Base-by-base conservation (phyloP, 1,140 invertebrate species). In the Lepidurus packardi region DNA sequence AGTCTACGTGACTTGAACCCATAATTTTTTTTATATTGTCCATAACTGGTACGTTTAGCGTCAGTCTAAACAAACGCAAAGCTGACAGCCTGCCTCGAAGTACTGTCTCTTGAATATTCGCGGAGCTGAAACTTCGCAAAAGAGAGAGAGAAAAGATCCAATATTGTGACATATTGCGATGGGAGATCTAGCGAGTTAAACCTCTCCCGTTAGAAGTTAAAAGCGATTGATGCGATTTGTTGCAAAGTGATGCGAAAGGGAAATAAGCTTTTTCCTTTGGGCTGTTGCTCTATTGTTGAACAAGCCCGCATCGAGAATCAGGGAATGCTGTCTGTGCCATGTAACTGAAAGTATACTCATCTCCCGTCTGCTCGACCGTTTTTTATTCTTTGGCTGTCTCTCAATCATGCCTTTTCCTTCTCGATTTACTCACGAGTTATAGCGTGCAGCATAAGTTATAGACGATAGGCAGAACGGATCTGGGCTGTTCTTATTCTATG, bases 401-500 rank as follows among this genome's bases (percentile, higher is more conserved):
- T 65, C 53, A 16, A 65, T 65, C 53, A 65, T 65, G 21, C n/a
- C n/a, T 65, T 65, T 65, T 13, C n/a, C 13, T 65, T 21, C 16
- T 16, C 53, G 53, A 0, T n/a, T 65, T n/a, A 65, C 53, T 21
- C 21, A 13, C 53, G 53, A 65, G 53, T 65, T 13, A 13, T 21
- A 65, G 13, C 16, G 16, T n/a, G 53, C 21, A 65, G 21, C 53
- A 21, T 16, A 21, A 65, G 53, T 65, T 65, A 65, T 21, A 65
- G 53, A 65, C 53, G 21, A 65, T 65, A 65, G 53, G 53, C 53
- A 65, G 53, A 65, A 65, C 53, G 53, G 53, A 65, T 65, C 53
- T 9, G 34, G 34, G 53, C 53, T 21, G 53, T 21, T 65, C 21
- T 65, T 65, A 65, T 65, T 5, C 34, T 13, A 65, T 21, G 53